Conservation (phyloP, 2,113 vertebrate genomes). For the Alouatta palliata region DNA sequence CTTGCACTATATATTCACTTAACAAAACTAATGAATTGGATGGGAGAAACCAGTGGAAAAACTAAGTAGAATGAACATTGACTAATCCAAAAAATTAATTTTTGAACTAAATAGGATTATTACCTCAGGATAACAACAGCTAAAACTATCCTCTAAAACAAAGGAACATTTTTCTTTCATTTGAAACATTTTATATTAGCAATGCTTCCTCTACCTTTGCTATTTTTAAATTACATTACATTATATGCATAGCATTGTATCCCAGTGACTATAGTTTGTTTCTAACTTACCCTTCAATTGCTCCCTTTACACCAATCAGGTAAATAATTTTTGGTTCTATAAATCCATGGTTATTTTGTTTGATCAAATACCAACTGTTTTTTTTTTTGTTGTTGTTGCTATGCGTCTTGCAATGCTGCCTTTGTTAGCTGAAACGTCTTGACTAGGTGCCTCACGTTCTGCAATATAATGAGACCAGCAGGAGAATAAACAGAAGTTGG, state of each 20-base stretch:
- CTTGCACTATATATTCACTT: constrained; percentile 41
- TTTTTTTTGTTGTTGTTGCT: not conserved
- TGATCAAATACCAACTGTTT: not conserved
- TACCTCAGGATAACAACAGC: not conserved
- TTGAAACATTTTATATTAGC: not conserved
- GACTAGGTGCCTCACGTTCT: not conserved
- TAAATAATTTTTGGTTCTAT: not conserved
- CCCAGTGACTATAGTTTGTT: not conserved
- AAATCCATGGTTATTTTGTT: not conserved
- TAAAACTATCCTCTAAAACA: constrained; percentile 31
- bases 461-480: not conserved
- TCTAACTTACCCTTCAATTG: not conserved
- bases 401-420: not conserved
- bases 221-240: not conserved
- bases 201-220: not conserved
- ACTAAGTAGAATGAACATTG: not conserved
- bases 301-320: not conserved
- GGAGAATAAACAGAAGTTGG: too few species aligned
- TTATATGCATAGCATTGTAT: not conserved
- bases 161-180: not conserved
- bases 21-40: constrained; percentile 51
- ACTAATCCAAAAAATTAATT: constrained; percentile 62
- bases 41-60: constrained; percentile 27
- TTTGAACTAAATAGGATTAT: constrained; percentile 55
- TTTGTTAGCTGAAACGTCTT: not conserved